Conservation (phyloP, 2,113 vertebrate genomes). For the Aix galericulata region DNA sequence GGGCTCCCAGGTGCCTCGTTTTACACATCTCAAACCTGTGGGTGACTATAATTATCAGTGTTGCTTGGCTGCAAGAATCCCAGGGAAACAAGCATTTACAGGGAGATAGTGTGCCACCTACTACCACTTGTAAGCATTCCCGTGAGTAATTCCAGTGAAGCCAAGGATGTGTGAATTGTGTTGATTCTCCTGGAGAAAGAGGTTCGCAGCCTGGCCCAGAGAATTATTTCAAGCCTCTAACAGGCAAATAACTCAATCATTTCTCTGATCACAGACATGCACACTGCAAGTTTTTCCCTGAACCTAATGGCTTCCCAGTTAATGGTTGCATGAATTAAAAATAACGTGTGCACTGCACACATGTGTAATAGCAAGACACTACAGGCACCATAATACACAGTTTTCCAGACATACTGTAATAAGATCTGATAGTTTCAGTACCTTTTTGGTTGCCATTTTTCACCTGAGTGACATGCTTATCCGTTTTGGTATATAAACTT, state of each 20-base stretch:
- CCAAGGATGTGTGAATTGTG: background rate
- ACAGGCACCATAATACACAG: background rate
- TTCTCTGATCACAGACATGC: background rate
- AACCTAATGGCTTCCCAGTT: background rate
- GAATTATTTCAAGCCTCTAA: background rate
- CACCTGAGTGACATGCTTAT: constrained; percentile 39
- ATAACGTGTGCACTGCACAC: background rate
- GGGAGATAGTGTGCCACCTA: background rate
- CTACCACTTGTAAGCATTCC: background rate
- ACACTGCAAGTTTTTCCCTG: background rate
- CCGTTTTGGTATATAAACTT: constrained; percentile 42
- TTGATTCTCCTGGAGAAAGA: background rate
- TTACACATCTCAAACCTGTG: background rate
- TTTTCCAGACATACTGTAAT: background rate
- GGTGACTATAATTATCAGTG: constrained; percentile 32
- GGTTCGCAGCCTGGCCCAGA: background rate
- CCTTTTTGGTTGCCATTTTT: constrained; percentile 14
- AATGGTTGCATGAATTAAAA: background rate
- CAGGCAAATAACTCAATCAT: background rate
- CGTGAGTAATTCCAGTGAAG: background rate
- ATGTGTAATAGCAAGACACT: background rate
- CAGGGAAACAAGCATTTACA: background rate
- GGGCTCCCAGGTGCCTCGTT: background rate
- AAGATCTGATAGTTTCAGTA: constrained; percentile 33
- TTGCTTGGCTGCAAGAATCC: background rate